Conservation (phyloP, 2,113 vertebrate genomes). For the Tonatia bakeri region DNA sequence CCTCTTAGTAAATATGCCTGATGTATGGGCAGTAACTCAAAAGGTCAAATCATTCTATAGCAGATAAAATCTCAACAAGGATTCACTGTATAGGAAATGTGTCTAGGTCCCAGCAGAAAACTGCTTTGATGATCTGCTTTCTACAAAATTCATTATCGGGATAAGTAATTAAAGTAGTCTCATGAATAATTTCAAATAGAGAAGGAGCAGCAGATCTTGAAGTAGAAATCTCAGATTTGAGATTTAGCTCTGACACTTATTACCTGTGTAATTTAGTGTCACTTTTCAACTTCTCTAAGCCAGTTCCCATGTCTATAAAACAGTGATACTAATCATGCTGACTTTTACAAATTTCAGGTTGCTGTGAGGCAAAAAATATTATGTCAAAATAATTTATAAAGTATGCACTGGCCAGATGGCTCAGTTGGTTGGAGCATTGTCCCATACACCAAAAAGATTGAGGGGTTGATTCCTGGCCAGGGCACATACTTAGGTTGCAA, state of each 20-base stretch:
- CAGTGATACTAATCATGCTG: neutral
- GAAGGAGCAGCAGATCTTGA: neutral
- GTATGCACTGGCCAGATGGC: neutral
- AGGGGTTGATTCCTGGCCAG: too few species aligned
- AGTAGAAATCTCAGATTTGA: neutral
- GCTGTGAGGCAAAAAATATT: neutral
- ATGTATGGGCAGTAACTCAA: neutral
- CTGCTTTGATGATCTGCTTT: neutral
- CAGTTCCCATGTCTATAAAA: neutral
- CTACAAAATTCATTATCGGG: neutral
- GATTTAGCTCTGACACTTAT: neutral
- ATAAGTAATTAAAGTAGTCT: neutral
- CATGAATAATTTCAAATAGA: neutral
- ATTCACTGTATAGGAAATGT: accelerated
- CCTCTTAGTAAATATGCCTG: neutral
- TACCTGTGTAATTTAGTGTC: neutral
- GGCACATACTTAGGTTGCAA: too few species aligned
- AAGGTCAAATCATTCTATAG: neutral
- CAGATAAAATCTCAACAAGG: neutral
- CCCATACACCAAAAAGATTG: too few species aligned
- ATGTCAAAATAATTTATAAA: neutral
- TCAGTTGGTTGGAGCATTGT: too few species aligned
- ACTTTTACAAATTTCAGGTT: neutral
- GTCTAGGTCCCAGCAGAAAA: neutral
- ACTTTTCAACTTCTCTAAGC: neutral